Evolutionary conservation across 2,113 vertebrate genomes (phyloP).

Genomic region (Cavia aperea): DNA sequence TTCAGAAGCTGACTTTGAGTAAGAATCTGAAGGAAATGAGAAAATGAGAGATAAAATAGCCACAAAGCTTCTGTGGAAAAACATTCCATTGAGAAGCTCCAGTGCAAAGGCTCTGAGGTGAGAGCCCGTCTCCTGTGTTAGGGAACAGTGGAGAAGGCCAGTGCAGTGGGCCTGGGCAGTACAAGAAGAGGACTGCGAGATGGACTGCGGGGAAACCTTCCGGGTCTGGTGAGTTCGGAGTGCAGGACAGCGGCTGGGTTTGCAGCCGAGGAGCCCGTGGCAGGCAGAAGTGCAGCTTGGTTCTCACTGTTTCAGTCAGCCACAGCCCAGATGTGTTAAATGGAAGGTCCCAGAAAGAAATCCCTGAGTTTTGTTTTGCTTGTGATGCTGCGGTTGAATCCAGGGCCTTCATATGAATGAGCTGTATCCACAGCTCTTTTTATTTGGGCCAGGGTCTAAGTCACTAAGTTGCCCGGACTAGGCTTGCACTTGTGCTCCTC

Average conservation of each 20-base stretch:
- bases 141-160: neutral
- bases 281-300: neutral
- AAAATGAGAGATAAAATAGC: neutral
- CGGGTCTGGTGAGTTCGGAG: neutral
- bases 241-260: neutral
- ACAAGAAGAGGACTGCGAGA: neutral
- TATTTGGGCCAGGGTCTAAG: neutral
- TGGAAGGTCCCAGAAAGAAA: neutral
- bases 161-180: neutral
- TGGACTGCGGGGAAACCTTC: neutral
- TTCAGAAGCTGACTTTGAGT: neutral
- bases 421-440: neutral
- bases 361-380: neutral
- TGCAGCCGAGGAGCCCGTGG: neutral
- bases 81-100: neutral
- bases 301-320: neutral
- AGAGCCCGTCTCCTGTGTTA: neutral
- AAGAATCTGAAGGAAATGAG: neutral
- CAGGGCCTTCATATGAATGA: neutral
- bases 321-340: neutral
- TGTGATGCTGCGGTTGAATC: neutral
- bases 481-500: neutral
- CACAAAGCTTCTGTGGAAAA: neutral
- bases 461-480: neutral
- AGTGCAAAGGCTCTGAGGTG: neutral